A percentile compares a stretch with the other conserved stretches of the same genome.
Conservation (phyloP, 2,888 invertebrate genomes). For the Erebia epiphron region DNA sequence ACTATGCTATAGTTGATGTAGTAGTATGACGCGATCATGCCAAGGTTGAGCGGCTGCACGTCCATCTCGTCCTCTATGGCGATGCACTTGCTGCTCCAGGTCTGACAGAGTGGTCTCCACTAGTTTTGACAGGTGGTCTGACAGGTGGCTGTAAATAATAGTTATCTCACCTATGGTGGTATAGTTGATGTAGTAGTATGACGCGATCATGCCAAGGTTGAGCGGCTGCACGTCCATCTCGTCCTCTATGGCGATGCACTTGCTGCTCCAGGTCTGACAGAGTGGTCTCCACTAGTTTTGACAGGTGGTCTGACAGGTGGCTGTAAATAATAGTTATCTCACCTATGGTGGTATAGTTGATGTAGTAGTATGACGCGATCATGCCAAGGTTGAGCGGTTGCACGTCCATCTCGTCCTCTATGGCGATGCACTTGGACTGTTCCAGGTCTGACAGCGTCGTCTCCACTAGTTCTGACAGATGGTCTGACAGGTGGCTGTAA, state of each 20-base stretch:
- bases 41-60: slow-evolving; percentile 98
- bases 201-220: slow-evolving; percentile 99
- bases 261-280: slow-evolving; percentile 96
- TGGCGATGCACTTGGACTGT: slow-evolving; percentile 97
- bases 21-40: slow-evolving; percentile 99
- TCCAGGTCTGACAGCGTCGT: slow-evolving; percentile 96
- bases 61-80: no score
- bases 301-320: slow-evolving; percentile 98
- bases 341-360: slow-evolving; percentile 99
- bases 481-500: slow-evolving; percentile 96
- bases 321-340: slow-evolving; percentile 65
- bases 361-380: slow-evolving; percentile 99
- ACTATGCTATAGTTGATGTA: slow-evolving; percentile 99
- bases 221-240: slow-evolving; percentile 99
- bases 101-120: slow-evolving; percentile 98
- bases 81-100: slow-evolving; percentile 96
- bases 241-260: slow-evolving; percentile 98
- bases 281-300: slow-evolving; percentile 98
- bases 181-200: slow-evolving; percentile 99
- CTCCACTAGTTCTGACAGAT: slow-evolving; percentile 98
- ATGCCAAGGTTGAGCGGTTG: slow-evolving; percentile 98
- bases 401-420: slow-evolving; percentile 99
- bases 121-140: slow-evolving; percentile 98
- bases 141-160: slow-evolving; percentile 88
- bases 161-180: slow-evolving; percentile 92